These are phyloP conservation scores for Pelagia noctiluca DNA, from an alignment of 30 jellyfish, hydroid and myxozoan genomes.

Conservation along the genomic window DNA sequence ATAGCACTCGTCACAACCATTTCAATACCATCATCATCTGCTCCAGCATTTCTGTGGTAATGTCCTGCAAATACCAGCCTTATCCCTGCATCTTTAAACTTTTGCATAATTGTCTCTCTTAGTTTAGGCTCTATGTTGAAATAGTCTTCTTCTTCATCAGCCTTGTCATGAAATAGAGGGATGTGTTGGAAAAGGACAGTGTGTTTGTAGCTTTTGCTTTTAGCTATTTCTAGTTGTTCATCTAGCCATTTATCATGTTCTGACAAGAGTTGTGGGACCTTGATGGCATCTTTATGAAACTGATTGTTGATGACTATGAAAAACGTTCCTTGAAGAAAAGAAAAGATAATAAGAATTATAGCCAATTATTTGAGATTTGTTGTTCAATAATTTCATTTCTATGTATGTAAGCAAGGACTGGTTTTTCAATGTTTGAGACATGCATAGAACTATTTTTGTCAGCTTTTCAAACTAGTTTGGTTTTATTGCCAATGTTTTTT, in stretches of 20 bases:
- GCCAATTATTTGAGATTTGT: too few relatives aligned
- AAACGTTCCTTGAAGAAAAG: constrained; percentile 64
- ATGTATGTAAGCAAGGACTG: too few relatives aligned
- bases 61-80: constrained; percentile 92
- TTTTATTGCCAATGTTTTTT: too few relatives aligned
- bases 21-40: constrained; percentile 79
- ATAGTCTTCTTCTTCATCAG: constrained; percentile 90
- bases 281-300: constrained; percentile 65
- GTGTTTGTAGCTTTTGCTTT: constrained; percentile 61
- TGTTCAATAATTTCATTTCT: too few relatives aligned
- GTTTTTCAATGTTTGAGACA: too few relatives aligned
- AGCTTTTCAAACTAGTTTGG: too few relatives aligned
- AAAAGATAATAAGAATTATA: background rate
- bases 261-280: constrained; percentile 59
- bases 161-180: constrained; percentile 81
- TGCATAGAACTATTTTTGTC: too few relatives aligned
- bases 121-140: constrained; percentile 69
- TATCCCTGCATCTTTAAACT: constrained; percentile 77
- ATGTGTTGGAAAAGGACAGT: constrained; percentile 87
- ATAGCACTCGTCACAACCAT: constrained; percentile 90
- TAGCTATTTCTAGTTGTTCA: constrained; percentile 68
- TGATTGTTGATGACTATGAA: constrained; percentile 88
- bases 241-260: constrained; percentile 90
- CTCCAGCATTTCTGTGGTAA: constrained; percentile 98
- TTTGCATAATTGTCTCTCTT: constrained; percentile 49